Base-by-base conservation (phyloP, 2,113 vertebrate species). In the Ammodytes marinus region DNA sequence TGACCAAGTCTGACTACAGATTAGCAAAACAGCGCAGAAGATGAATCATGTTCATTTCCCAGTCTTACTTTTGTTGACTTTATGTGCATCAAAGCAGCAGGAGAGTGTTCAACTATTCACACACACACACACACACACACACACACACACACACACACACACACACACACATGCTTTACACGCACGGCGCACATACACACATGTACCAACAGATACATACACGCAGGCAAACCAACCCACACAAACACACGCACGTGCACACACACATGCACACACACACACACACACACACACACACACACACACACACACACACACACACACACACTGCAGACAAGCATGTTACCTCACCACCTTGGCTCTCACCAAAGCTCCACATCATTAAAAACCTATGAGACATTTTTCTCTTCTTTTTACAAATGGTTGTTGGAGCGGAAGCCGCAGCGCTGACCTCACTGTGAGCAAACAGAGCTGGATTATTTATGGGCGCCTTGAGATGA, bases 321-420 rank as follows among this genome's bases (percentile, higher is more conserved):
- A 19, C 27, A 27, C 27, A 52, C 63, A 49, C 43, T 43, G 59
- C 58, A 59, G 13, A 42, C 39, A 73, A 74, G 73, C 14, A 37
- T 67, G 79, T 78, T 65, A 77, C 68, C 73, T 64, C 76, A 79
- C 70, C 64, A 80, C 37, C 65, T 77, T 58, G 64, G 58, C 42
- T 69, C 54, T 67, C 39, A 55, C 69, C 40, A 58, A 73, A 76
- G 77, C 58, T 53, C 60, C 53, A 61, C n/a, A 57, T 75, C 90
- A 82, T 90, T 90, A 90, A 91, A 88, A 79, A 88, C 27, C 47
- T 66, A 90, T 80, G 67, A 80, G 47, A 50, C 5, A 14, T 74
- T 63, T 42, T 43, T 65, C 40, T 47, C 39, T 40, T 57, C 43
- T 59, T 69, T 74, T 42, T 7, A 63, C 35, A 7, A 79, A 82